Evolutionary conservation across 2,888 invertebrate species (phyloP).

Genomic region (Andrena marginata): DNA sequence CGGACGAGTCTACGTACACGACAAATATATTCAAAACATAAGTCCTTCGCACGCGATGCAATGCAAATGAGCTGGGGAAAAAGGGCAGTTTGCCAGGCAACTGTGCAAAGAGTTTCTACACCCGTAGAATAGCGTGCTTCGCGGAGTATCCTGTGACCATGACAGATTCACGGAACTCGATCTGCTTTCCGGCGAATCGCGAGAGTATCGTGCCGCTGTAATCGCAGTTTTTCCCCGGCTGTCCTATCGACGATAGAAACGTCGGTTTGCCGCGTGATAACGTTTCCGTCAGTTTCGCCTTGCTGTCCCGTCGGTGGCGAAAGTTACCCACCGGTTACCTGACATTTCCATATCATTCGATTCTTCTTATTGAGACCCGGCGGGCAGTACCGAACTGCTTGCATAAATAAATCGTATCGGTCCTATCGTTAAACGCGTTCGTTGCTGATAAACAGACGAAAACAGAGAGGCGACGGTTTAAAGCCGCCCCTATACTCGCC

Average conservation of each 20-base stretch:
- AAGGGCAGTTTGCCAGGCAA: too few species aligned
- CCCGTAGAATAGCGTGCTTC: too few species aligned
- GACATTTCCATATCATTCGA: not conserved
- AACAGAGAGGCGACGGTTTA: conserved; percentile 15
- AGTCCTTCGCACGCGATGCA: too few species aligned
- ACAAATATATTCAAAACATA: too few species aligned
- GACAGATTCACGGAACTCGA: conserved; percentile 8
- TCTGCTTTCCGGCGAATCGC: conserved; percentile 11
- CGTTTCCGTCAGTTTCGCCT: not conserved
- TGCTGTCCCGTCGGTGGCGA: not conserved
- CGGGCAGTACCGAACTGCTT: not conserved
- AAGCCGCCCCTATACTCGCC: conserved; percentile 31
- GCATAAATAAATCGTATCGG: not conserved
- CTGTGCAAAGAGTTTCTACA: not conserved
- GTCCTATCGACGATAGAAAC: not conserved
- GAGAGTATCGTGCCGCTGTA: not conserved
- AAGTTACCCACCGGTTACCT: too few species aligned
- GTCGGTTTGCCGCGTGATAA: conserved; percentile 24
- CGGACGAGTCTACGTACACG: too few species aligned
- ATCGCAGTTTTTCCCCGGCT: not conserved
- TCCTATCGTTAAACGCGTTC: not conserved
- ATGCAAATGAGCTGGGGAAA: too few species aligned
- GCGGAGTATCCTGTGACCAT: not conserved
- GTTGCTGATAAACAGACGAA: conserved; percentile 32
- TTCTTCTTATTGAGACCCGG: not conserved